Evolutionary conservation across 1,140 invertebrate species (phyloP).

Genomic region (Triops cancriformis): DNA sequence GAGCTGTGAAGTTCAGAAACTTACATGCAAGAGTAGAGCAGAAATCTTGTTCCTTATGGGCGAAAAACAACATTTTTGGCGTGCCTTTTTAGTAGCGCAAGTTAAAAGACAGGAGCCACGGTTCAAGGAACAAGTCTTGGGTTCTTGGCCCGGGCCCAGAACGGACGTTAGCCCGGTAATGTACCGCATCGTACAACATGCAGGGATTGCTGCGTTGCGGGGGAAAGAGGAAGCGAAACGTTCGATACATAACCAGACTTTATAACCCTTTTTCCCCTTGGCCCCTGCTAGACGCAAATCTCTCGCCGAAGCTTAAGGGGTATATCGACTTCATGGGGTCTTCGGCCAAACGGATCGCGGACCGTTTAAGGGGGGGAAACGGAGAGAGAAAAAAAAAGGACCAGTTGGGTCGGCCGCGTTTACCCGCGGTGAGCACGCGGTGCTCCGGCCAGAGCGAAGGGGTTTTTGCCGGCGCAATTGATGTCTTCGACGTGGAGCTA

Average conservation of each 20-base stretch:
- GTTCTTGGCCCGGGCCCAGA: not conserved
- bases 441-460: too few species aligned
- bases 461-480: too few species aligned
- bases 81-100: not conserved
- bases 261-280: not conserved
- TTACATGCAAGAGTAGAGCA: not conserved
- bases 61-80: not conserved
- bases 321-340: too few species aligned
- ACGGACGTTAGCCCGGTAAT: conserved; percentile 3
- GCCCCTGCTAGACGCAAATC: not conserved
- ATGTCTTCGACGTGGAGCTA: too few species aligned
- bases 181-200: not conserved
- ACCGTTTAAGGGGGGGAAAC: too few species aligned
- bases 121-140: not conserved
- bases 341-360: too few species aligned
- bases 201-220: not conserved
- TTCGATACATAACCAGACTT: not conserved
- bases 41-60: not conserved
- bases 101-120: not conserved
- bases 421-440: too few species aligned
- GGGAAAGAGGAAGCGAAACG: not conserved
- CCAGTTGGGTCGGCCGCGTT: too few species aligned
- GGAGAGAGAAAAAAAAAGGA: too few species aligned
- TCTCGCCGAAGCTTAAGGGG: not conserved
- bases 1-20: not conserved